These are phyloP conservation scores for Tetranychus truncatus DNA, from an alignment of 2,888 invertebrate genomes.

Conservation along the genomic window DNA sequence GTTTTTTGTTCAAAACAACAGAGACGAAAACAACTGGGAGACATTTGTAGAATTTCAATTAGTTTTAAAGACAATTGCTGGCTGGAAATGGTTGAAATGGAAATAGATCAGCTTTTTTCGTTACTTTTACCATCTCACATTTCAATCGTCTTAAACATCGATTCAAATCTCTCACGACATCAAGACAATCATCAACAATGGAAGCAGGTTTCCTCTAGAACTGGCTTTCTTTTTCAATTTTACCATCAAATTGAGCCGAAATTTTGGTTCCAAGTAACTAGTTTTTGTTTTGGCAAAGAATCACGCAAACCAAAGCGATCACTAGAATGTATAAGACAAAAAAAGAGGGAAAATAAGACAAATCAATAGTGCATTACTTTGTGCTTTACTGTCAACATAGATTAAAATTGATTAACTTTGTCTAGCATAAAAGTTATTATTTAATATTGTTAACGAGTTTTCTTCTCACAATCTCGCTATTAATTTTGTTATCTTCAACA, in stretches of 20 bases:
- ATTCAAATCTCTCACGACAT: neutral
- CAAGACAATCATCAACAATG: neutral
- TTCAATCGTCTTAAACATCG: neutral
- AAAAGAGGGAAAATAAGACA: neutral
- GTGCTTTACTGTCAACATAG: neutral
- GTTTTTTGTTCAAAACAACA: neutral
- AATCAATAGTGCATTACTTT: neutral
- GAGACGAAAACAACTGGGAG: neutral
- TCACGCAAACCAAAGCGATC: too few species aligned
- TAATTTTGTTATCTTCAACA: neutral
- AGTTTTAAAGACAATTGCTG: neutral
- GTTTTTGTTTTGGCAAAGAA: too few species aligned
- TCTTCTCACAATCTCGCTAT: neutral
- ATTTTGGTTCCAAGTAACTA: too few species aligned
- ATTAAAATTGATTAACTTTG: neutral
- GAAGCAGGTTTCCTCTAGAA: too few species aligned
- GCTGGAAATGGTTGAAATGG: too few species aligned
- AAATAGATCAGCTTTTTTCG: neutral
- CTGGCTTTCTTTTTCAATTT: too few species aligned
- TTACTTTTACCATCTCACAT: neutral
- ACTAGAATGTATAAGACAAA: neutral
- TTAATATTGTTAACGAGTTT: neutral
- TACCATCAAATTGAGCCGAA: too few species aligned
- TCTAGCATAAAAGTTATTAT: neutral
- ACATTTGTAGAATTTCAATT: neutral